Base-by-base conservation (phyloP, 2,888 invertebrate species). In the Lutraria lutraria region DNA sequence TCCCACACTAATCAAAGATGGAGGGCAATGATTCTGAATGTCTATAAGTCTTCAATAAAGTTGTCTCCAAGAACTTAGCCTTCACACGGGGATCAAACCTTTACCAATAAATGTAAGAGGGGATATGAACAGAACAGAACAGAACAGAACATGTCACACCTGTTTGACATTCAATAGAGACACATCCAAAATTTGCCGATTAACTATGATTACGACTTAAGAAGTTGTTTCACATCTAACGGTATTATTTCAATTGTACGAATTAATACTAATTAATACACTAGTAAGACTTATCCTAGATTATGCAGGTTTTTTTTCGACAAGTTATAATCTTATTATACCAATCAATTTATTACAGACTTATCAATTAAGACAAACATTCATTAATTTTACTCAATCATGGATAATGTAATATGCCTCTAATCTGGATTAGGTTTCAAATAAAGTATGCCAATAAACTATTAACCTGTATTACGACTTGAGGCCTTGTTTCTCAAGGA, bases 401-500 rank as follows among this genome's bases (percentile, higher is more conserved):
- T n/a, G 76, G 76, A 76, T 76, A 76, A 76, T 76, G 25, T 31
- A 31, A 76, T 31, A 76, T 76, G 76, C 76, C 19, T 76, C 31
- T 34, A 76, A 76, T 76, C 76, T 31, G 76, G 76, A 76, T 76
- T 76, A 76, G 31, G 31, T 76, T 76, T 31, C 76, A 76, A 34
- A 6, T 76, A 31, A 34, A 76, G 31, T 34, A 76, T 15, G 10
- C 63, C 25, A 12, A 25, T 68, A 63, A n/a, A 68, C 63, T 68
- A 68, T 25, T 13, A 25, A 19, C n/a, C 8, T 60, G 63, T n/a
- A 25, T 43, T 43, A 43, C 43, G 43, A 43, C 43, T 43, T 8
- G 43, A 43, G 43, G 43, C 43, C 43, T 68, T 21, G 60, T 60
- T 19, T n/a, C n/a, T 25, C 63, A 68, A 68, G 31, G 76, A 76